These are phyloP conservation scores for Mythimna pallens DNA, from an alignment of 2,888 invertebrate genomes.

Conservation along the genomic window DNA sequence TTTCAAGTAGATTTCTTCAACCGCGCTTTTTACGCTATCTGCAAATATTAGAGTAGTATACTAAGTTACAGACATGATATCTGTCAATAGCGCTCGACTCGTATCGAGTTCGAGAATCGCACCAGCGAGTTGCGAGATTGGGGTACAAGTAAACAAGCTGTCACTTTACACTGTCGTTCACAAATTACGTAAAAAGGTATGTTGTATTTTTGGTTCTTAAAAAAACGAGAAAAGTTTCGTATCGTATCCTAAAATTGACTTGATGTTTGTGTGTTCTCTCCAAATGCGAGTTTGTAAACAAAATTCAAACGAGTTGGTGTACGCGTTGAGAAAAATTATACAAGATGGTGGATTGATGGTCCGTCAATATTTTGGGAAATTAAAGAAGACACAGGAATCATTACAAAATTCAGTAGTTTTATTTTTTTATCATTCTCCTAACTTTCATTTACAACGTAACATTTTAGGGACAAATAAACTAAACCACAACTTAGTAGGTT, in stretches of 20 bases:
- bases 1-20: constrained; percentile 26
- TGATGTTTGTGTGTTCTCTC: constrained; percentile 31
- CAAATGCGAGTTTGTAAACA: constrained; percentile 16
- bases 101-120: constrained; percentile 54
- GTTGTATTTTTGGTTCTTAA: constrained; percentile 41
- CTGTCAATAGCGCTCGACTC: constrained; percentile 54
- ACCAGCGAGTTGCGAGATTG: constrained; percentile 22
- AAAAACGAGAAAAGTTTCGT: constrained; percentile 22
- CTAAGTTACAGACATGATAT: constrained; percentile 48
- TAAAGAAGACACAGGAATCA: constrained; percentile 51
- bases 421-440: constrained; percentile 35
- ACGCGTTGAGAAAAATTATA: constrained; percentile 1
- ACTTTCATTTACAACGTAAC: constrained; percentile 36
- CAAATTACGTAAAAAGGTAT: constrained; percentile 54
- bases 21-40: constrained; percentile 15
- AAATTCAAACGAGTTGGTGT: constrained; percentile 11
- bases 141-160: constrained; percentile 54
- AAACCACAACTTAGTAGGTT: constrained; percentile 41
- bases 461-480: constrained; percentile 20
- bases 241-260: constrained; percentile 37
- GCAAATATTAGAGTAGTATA: constrained; percentile 14
- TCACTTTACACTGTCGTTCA: constrained; percentile 32
- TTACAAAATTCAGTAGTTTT: constrained; percentile 52
- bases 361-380: constrained; percentile 38
- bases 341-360: too few species aligned